Base-by-base conservation (phyloP, 92 coral and sea anemone species). In the Desmophyllum pertusum region DNA sequence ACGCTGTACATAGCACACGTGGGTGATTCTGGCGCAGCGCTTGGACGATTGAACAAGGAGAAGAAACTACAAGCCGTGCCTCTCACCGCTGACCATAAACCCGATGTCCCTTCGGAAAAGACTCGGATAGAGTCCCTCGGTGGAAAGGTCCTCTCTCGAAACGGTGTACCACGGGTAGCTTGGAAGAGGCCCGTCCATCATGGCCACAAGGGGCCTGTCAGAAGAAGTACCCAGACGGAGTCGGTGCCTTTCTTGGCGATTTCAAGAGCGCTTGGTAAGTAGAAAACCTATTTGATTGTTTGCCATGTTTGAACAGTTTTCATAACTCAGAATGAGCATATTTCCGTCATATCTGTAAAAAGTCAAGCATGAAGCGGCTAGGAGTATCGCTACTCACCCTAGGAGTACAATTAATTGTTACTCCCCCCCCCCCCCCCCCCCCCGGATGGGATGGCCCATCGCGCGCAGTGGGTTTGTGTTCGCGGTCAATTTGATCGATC, bases 1-100 rank as follows among this genome's bases (percentile, higher is more conserved):
- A 94, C 93, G 77, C 91, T 96, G 91, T 96, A 87, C 79, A 93
- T 96, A 38, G 98, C 98, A 35, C 95, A 96, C 73, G 98, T 96
- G 30, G 98, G 98, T 1, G 98, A 96, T 66, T 96, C 98, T 5
- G 91, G 98, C 61, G 94, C 92, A 38, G 98, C 94, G 3, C 92
- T 94, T 8, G 98, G 93, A 36, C 66, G 93, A 36, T 52, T 77
- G 27, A 88, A 79, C 30, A 77, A 87, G 48, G 88, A 93, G 23
- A 87, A 85, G 38, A 82, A 81, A 70, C 76, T 95, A 27, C 91
- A 93, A 80, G 93, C 95, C 3, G 88, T 86, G 18, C 86, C 96
- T 40, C 89, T 96, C 35, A 96, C 98, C 13, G 90, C 88, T 63
- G 98, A 96, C 83, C 98, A 96, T 66, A 96, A 96, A 77, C 98